Evolutionary conservation across 2,797 vertebrate genomes (phyloP), one percentile per base, ranked within the genome.

Genomic region (Paguma larvata): DNA sequence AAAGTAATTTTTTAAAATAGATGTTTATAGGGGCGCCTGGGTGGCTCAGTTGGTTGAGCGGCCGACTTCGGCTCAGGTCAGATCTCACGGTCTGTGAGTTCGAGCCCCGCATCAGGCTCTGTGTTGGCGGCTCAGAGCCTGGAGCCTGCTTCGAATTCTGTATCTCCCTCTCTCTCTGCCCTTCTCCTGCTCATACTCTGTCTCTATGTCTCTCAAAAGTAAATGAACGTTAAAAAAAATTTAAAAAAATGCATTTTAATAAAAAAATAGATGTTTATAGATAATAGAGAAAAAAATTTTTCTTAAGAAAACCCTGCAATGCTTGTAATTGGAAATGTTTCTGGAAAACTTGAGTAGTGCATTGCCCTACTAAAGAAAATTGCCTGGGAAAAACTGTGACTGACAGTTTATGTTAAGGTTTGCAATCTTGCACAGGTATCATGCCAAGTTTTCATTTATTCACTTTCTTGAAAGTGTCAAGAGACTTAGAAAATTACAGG

Each of bases 371-470:
- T 86, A 23, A 94, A 95, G 92, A 96, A 94, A 97, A 89, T 68
- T 91, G 63, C 68, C 78, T 97, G 75, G 56, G 79, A 96, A 95
- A 95, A 95, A 95, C 53, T 70, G 82, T 97, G 79, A 96, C 85
- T 95, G 97, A 84, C 73, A 97, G 46, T n/a, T 91, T 85, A 91
- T 73, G 68, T 85, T 87, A 85, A 93, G 65, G 44, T 91, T 95
- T 97, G 53, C 46, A 91, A 10, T 97, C 78, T 94, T 88, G 30
- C 11, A 13, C 85, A 79, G 70, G 46, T 95, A 68, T 89, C 89
- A 91, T 93, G 89, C 95, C 82, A 96, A 63, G 85, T 92, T 97
- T 96, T 96, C 78, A 92, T 97, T 98, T 98, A 90, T 88, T 95
- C 15, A 68, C 23, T 95, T 88, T 90, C 59, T 97, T 90, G 38